phyloP scores from a whole-genome alignment of 2,888 invertebrate species.

The Epinotia ramella region DNA sequence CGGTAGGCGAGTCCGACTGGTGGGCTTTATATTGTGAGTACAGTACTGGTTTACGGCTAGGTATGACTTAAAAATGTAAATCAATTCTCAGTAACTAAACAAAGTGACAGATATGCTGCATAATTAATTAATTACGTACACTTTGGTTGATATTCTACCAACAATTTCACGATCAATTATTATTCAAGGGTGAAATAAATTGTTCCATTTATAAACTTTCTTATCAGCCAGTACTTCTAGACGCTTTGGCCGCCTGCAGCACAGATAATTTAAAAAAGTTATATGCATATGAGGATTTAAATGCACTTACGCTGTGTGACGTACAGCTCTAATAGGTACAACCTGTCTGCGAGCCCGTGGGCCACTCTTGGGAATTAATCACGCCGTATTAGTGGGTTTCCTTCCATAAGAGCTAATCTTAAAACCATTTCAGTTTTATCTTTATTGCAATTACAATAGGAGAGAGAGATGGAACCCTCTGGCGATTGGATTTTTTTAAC shows the following conservation, averaged over 20 bases:
- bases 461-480: neutral
- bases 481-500: neutral
- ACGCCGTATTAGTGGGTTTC: slow-evolving; percentile 63
- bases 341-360: slow-evolving; percentile 50
- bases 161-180: slow-evolving; percentile 51
- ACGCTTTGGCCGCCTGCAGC: slow-evolving; percentile 54
- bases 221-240: slow-evolving; percentile 56
- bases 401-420: slow-evolving; percentile 50
- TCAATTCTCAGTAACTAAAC: slow-evolving; percentile 2
- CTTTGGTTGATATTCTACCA: slow-evolving; percentile 37
- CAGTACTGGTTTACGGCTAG: too few species aligned
- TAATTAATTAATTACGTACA: slow-evolving; percentile 46
- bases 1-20: too few species aligned
- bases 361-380: slow-evolving; percentile 66
- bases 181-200: slow-evolving; percentile 59
- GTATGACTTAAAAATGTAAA: neutral
- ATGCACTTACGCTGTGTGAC: slow-evolving; percentile 19
- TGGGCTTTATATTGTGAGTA: too few species aligned
- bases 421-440: slow-evolving; percentile 19
- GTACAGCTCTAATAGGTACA: slow-evolving; percentile 10
- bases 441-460: slow-evolving; percentile 11
- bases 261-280: slow-evolving; percentile 21
- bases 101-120: slow-evolving; percentile 27
- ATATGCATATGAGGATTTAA: slow-evolving; percentile 5
- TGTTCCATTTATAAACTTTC: slow-evolving; percentile 61